Conservation (phyloP, 2,888 invertebrate genomes). For the Tetranychus truncatus region DNA sequence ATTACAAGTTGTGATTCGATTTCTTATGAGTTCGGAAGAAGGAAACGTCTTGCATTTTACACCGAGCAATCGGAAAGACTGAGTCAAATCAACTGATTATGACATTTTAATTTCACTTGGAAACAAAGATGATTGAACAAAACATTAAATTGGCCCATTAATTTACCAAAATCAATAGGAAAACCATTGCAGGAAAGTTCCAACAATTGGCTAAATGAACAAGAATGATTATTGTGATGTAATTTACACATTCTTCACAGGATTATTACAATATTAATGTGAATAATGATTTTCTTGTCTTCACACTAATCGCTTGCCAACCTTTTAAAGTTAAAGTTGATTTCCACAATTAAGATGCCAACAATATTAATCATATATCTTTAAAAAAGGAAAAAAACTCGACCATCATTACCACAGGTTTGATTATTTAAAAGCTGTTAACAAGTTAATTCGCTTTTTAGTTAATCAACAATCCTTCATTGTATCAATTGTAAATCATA, state of each 20-base stretch:
- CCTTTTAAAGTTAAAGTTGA: no score
- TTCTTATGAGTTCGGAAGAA: not conserved
- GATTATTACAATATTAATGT: no score
- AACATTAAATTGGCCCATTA: not conserved
- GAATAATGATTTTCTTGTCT: no score
- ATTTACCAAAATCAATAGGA: not conserved
- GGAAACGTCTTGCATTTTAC: no score
- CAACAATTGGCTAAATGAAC: not conserved
- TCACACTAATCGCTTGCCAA: no score
- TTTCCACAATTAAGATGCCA: no score
- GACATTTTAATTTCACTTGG: not conserved
- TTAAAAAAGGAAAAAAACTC: no score
- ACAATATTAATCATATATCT: no score
- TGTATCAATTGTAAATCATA: not conserved
- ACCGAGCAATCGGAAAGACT: not conserved
- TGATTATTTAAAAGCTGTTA: not conserved
- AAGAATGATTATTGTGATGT: no score
- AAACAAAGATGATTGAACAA: not conserved
- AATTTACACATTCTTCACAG: no score
- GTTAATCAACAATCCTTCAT: not conserved
- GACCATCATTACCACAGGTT: no score
- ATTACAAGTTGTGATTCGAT: not conserved
- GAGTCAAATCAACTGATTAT: not conserved
- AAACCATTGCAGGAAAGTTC: not conserved
- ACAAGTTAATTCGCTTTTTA: not conserved